A percentile compares a stretch with the other conserved stretches of the same genome.
These are phyloP conservation scores for Coecobrya sp. DNA, from an alignment of 2,888 invertebrate genomes.

Conservation along the genomic window DNA sequence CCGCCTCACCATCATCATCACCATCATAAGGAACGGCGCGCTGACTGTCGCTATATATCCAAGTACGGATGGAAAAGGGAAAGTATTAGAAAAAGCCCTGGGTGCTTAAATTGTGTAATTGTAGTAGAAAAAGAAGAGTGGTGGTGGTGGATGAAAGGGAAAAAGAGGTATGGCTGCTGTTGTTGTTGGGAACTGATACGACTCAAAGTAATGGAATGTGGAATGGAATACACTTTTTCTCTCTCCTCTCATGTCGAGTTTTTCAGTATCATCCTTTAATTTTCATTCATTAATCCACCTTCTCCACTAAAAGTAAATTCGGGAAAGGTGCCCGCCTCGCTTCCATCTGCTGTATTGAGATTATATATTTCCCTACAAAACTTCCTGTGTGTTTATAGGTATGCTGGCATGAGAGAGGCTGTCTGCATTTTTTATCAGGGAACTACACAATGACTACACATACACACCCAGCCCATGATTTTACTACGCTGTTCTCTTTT, in stretches of 20 bases:
- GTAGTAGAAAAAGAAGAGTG: constrained; percentile 4
- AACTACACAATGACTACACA: background rate
- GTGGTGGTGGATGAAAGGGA: background rate
- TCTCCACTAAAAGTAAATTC: constrained; percentile 38
- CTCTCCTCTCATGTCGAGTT: background rate
- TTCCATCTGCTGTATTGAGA: background rate
- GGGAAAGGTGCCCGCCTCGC: background rate
- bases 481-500: background rate
- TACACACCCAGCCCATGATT: constrained; percentile 3
- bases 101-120: constrained; percentile 57
- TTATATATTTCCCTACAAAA: constrained; percentile 32
- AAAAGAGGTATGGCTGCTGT: background rate
- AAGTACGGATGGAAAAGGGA: background rate
- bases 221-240: background rate
- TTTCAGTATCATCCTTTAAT: constrained; percentile 68
- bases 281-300: constrained; percentile 71
- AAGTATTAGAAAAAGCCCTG: constrained; percentile 30
- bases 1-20: background rate
- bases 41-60: background rate
- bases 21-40: background rate
- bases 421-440: constrained; percentile 2
- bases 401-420: background rate
- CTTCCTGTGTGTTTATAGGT: background rate
- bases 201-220: constrained; percentile 47
- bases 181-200: constrained; percentile 6